Conservation (phyloP, 2,888 invertebrate species). For the Caenorhabditis sp. region DNA sequence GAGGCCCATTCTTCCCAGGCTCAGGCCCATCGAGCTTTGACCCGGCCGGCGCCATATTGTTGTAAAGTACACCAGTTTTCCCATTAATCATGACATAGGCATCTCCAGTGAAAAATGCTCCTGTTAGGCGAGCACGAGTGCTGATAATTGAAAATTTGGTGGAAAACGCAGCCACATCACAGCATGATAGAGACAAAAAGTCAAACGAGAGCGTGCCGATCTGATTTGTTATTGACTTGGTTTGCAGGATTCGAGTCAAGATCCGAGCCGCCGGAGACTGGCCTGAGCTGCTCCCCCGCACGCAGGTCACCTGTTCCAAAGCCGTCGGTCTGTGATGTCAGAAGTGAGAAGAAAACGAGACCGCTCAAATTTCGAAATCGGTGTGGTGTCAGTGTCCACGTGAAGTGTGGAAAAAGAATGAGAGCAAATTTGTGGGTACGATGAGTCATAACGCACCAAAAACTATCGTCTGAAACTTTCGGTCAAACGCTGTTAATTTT, state of each 20-base stretch:
- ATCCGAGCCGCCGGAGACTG: slow-evolving; percentile 1
- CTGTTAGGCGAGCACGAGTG: slow-evolving; percentile 32
- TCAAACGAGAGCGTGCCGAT: slow-evolving; percentile 29
- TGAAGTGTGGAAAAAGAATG: slow-evolving; percentile 23
- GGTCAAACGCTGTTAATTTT: no score
- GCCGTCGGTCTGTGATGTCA: slow-evolving; percentile 39
- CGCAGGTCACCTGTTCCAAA: slow-evolving; percentile 59
- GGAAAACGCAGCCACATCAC: slow-evolving; percentile 20
- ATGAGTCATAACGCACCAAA: slow-evolving; percentile 28
- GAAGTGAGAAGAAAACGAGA: slow-evolving; percentile 15
- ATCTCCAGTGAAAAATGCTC: slow-evolving; percentile 1
- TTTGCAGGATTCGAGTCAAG: slow-evolving; percentile 20
- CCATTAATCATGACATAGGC: slow-evolving; percentile 48
- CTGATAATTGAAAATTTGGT: slow-evolving; percentile 45
- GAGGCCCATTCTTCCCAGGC: slow-evolving; percentile 1
- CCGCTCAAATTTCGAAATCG: slow-evolving; percentile 50
- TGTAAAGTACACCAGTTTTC: slow-evolving; percentile 56
- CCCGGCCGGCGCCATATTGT: slow-evolving; percentile 30
- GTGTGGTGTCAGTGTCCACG: slow-evolving; percentile 31
- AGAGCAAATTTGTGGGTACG: not conserved
- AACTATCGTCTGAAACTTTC: not conserved
- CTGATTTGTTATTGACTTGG: slow-evolving; percentile 49
- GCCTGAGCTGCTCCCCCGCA: slow-evolving; percentile 60
- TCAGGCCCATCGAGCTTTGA: slow-evolving; percentile 38
- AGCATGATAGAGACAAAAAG: slow-evolving; percentile 52